Base-by-base conservation (phyloP, 2,113 vertebrate species). In the Oreochromis niloticus region DNA sequence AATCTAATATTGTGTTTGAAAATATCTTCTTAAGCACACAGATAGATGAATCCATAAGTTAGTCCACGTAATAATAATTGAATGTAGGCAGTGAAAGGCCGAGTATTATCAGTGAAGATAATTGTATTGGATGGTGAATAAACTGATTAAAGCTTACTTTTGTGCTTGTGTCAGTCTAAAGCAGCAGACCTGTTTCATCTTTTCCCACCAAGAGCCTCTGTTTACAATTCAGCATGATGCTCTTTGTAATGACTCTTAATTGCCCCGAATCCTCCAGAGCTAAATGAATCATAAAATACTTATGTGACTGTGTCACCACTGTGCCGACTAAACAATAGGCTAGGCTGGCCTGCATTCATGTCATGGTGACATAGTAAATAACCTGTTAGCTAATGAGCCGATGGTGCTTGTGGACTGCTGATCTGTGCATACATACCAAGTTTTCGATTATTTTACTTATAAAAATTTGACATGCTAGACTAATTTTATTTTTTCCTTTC, bases 271-370 rank as follows among this genome's bases (percentile, higher is more conserved):
- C 68, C 83, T 90, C 86, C 89, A 80, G 24, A 92, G 86, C 85
- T 71, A 91, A 93, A 96, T 95, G 78, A 96, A 95, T 96, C 91
- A 94, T 93, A 94, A 89, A 91, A 92, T 79, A 88, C 85, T 84
- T 63, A 81, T 89, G 91, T 54, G 86, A 88, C 84, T 78, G 85
- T 91, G 87, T 87, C 82, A 85, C 71, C 66, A 63, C 59, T 48
- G 68, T 90, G 91, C 87, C 92, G 89, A 91, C 87, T 93, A 80
- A 93, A 95, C 92, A 94, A 93, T 86, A 84, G 88, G 63, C 61
- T 54, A 22, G 73, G 46, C 61, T 79, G 86, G 81, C 83, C 86
- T 68, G 80, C 86, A 73, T 90, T 89, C 83, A 88, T 91, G 82
- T 90, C 87, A 86, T 56, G 48, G 86, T 88, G 87, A 87, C 66